Percentiles rank a stretch among this genome's conserved stretches.
These are phyloP conservation scores for Rhopalosiphum maidis DNA, from an alignment of 1,140 invertebrate genomes.

Conservation along the genomic window DNA sequence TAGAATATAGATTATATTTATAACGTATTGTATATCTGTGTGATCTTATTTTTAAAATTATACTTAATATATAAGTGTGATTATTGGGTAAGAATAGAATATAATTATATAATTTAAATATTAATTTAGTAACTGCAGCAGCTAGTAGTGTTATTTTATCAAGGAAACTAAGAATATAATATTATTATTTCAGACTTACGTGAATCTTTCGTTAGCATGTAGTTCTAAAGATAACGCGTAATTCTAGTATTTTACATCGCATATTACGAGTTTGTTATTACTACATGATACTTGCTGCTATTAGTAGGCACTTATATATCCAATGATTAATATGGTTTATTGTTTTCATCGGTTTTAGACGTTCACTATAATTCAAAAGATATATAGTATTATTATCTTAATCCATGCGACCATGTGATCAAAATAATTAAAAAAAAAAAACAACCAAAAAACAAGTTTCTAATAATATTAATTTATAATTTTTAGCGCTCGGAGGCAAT, in stretches of 20 bases:
- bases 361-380: not conserved
- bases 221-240: not conserved
- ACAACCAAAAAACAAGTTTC: not conserved
- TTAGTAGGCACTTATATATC: not conserved
- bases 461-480: not conserved
- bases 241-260: not conserved
- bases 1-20: not conserved
- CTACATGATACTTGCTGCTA: not conserved
- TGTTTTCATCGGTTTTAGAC: not conserved
- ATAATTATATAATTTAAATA: not conserved
- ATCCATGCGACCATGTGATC: not conserved
- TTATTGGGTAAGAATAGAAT: not conserved
- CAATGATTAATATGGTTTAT: not conserved
- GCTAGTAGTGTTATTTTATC: not conserved
- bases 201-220: not conserved
- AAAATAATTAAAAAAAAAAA: constrained; percentile 1
- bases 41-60: not conserved
- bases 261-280: not conserved
- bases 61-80: not conserved
- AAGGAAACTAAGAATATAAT: not conserved
- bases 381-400: not conserved
- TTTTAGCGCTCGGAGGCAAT: not conserved
- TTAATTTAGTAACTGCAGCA: not conserved
- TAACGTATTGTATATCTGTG: not conserved
- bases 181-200: not conserved